Evolutionary conservation across 2,888 invertebrate species (phyloP), one percentile per base, ranked within the genome.

Genomic region (Mythimna loreyi): DNA sequence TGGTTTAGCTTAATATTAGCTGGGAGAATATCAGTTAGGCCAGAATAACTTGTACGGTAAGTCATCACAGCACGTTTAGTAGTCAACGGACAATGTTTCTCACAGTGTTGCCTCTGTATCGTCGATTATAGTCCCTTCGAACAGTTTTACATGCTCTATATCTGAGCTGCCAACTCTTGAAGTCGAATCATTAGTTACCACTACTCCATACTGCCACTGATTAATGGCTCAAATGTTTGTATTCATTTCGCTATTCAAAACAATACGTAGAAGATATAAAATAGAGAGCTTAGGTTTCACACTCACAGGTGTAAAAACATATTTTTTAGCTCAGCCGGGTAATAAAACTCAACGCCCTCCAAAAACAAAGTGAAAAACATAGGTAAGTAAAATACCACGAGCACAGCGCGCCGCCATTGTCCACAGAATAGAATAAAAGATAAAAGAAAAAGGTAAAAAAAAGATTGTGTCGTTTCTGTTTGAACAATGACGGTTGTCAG

Each of bases 401-500:
- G 89, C 92, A 87, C 92, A 90, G 90, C 90, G 89, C 88, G 90
- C 92, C 87, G 93, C 94, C 94, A 94, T 95, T 95, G 94, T 94
- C 88, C 82, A 78, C 81, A 81, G 86, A 85, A 89, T 86, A 88
- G 91, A 91, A 93, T 89, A 90, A 92, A 92, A 93, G 90, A 91
- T 88, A 89, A 92, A 91, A 91, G 90, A 87, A 87, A 88, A 86
- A 86, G 79, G 90, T 90, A 90, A 90, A 93, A 93, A 93, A 93
- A 94, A 92, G 89, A 92, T 92, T 93, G 93, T 94, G 92, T 94
- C 93, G 94, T 93, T 93, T 93, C 92, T 94, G 94, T 94, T 93
- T 93, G 94, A 94, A 95, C 95, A 96, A 95, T 92, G 90, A 90
- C 85, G 88, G 91, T 91, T 93, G 95, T 95, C 95, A 92, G 92